Conservation (phyloP, 2,797 vertebrate genomes). For the Oreortyx pictus region DNA sequence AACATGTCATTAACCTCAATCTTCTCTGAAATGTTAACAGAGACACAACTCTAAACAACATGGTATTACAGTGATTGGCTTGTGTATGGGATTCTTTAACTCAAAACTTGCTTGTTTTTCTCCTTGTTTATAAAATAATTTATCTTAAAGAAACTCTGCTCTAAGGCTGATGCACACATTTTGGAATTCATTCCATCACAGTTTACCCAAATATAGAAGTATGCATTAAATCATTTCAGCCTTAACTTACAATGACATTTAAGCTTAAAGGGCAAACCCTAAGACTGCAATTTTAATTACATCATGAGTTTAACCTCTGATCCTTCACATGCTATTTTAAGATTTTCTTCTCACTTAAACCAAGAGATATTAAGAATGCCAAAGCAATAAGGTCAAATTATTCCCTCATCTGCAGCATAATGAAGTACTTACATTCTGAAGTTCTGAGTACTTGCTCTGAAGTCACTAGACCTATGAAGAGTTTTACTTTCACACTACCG, state of each 20-base stretch:
- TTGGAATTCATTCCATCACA: neutral
- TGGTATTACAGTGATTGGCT: neutral
- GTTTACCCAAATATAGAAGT: slow-evolving; percentile 36
- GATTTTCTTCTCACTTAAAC: neutral
- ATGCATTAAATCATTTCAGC: neutral
- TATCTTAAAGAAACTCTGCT: neutral
- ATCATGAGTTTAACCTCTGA: neutral
- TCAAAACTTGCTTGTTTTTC: slow-evolving; percentile 10
- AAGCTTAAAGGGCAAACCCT: neutral
- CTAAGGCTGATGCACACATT: neutral
- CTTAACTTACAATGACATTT: slow-evolving; percentile 28
- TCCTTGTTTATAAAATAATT: slow-evolving; percentile 34
- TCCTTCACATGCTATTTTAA: slow-evolving; percentile 19
- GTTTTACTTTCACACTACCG: slow-evolving; percentile 26
- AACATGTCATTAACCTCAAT: neutral
- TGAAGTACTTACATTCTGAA: slow-evolving; percentile 34
- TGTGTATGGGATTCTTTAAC: neutral
- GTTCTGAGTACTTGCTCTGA: neutral
- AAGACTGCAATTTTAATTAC: slow-evolving; percentile 17
- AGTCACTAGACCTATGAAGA: neutral
- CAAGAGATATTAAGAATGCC: neutral
- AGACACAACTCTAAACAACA: neutral
- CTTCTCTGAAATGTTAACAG: slow-evolving; percentile 17
- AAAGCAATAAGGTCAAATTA: slow-evolving; percentile 27
- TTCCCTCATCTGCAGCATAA: slow-evolving; percentile 12